Base-by-base conservation (phyloP, 1,140 invertebrate species). In the Charaxes varanes region DNA sequence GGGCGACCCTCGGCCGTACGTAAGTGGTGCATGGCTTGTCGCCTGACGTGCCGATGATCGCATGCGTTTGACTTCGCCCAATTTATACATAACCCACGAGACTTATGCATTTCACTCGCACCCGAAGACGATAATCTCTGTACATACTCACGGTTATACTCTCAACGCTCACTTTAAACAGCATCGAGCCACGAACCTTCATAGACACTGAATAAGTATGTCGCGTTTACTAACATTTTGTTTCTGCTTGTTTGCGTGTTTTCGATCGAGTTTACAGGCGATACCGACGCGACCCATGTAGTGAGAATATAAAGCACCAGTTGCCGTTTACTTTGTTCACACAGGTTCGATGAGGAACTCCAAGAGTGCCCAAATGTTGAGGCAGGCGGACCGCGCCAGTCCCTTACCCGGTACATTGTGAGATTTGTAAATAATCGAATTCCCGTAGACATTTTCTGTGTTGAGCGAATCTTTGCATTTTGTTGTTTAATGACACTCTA, bases 331-430 rank as follows among this genome's bases (percentile, higher is more conserved):
- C 67, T 78, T 63, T 83, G 74, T 83, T 76, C 71, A 70, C 62
- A 74, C 79, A 83, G 79, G 79, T 68, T 76, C 65, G 51, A 83
- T 85, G 84, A 85, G 81, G 82, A 85, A 78, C 55, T 85, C 84
- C 46, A 80, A 81, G 78, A 85, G 80, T 79, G 81, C 84, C 62
- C 76, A 85, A 78, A 80, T 85, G 72, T 83, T 85, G 71, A 82
- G 82, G 63, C 84, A 81, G 62, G 68, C 79, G 62, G 84, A 85
- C 68, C 80, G 84, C 79, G 68, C 77, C 80, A 85, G 81, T 83
- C 81, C 81, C 50, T 77, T 73, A 74, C 80, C 82, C 73, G 84
- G 84, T 85, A 85, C 72, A 55, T 54, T 62, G 66, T 53, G 44
- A 46, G 64, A 59, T 67, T 62, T 60, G 66, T 73, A 68, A 58